Evolutionary conservation across 2,797 vertebrate species (phyloP), one percentile per base, ranked within the genome.

Genomic region (Megaceryle alcyon): DNA sequence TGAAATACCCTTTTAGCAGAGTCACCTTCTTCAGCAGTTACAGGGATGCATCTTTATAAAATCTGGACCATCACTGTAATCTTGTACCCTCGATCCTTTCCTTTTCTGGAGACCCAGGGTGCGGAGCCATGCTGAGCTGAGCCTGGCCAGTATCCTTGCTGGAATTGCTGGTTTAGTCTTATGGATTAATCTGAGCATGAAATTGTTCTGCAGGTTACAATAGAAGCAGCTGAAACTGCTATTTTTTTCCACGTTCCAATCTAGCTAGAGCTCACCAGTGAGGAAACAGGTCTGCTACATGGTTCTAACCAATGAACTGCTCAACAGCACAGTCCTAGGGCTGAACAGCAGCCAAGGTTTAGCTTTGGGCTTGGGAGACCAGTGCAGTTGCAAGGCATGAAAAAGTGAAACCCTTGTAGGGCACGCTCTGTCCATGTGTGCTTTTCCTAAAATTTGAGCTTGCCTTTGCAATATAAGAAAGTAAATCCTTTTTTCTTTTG

Each of bases 101-200:
- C 64, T 39, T 59, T 76, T 43, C 31, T 53, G 37, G 28, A 53
- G 61, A 73, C 33, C 28, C 7, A 14, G 28, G 10, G 56, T 31
- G 21, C 21, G 7, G 46, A 4, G 12, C 46, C 22, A 68, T 31
- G 21, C 21, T 48, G 46, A 7, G 12, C 46, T 23, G 44, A 48
- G 46, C 46, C 22, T 23, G 13, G 46, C 21, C 46, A 14, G 28
- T 8, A 72, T 31, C 65, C 51, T 78, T 89, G 31, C 43, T 70
- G 33, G 43, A 75, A 44, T 39, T 22, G 4, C 25, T 70, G 18
- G 3, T 64, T 56, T 43, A 31, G 13, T 28, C 0, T 61, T 39
- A 7, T 1, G 3, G 4, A 9, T 77, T 51, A 39, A 65, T 13
- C 14, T 0, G 1, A 75, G 43, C 0, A 1, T 18, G 37, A 53